Conservation (phyloP, 2,888 invertebrate species). For the Andrena camellia region DNA sequence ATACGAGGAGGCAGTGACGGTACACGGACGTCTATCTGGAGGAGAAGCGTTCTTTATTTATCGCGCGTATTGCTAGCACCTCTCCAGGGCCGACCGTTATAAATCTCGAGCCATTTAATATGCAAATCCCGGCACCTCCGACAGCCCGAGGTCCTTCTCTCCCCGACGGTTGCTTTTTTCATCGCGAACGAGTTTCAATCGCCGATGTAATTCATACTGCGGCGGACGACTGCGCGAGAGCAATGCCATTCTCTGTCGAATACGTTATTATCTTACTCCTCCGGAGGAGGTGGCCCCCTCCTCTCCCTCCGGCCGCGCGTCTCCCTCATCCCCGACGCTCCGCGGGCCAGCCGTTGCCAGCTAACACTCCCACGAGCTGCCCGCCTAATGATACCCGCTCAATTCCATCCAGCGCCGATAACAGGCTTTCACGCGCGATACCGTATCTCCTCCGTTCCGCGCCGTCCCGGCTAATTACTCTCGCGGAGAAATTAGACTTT, state of each 20-base stretch:
- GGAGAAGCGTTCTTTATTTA: conserved; percentile 75
- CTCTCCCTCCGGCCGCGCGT: conserved; percentile 10
- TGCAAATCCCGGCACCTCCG: conserved; percentile 80
- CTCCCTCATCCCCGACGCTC: conserved; percentile 13
- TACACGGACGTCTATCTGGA: conserved; percentile 47
- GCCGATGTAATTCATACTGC: conserved; percentile 70
- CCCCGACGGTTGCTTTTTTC: conserved; percentile 47
- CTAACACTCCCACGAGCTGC: conserved; percentile 51
- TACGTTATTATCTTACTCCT: conserved; percentile 69
- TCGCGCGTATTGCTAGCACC: conserved; percentile 79
- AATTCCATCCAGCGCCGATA: conserved; percentile 52
- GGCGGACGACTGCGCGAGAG: conserved; percentile 57
- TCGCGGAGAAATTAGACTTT: too few relatives aligned
- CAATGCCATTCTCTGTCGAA: conserved; percentile 67
- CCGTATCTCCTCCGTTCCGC: conserved; percentile 4
- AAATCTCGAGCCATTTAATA: conserved; percentile 85
- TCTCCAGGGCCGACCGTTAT: conserved; percentile 79
- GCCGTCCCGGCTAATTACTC: too few relatives aligned
- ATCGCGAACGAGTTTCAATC: conserved; percentile 75
- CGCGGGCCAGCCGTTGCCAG: conserved; percentile 29
- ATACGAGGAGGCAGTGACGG: conserved; percentile 9
- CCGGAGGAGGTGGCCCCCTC: conserved; percentile 6
- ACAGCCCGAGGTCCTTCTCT: conserved; percentile 72
- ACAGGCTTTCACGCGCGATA: conserved; percentile 11
- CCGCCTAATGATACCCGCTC: conserved; percentile 37